Conservation (phyloP, 2,888 invertebrate species). For the Ennomos quercinarius region DNA sequence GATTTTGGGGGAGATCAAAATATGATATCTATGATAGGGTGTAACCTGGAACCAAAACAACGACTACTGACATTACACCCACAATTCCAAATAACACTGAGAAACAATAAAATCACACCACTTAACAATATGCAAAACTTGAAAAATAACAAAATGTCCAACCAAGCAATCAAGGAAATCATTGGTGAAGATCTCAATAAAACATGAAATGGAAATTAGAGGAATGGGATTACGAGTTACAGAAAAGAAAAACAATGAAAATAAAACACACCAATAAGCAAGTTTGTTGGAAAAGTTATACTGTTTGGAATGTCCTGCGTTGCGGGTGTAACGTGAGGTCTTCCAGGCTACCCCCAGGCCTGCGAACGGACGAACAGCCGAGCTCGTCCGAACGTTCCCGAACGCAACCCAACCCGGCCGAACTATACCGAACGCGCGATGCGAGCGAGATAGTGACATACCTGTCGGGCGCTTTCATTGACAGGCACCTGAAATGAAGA, state of each 20-base stretch:
- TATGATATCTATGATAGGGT: constrained; percentile 68
- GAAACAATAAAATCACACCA: constrained; percentile 76
- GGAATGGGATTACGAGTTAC: constrained; percentile 57
- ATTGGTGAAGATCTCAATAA: constrained; percentile 61
- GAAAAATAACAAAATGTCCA: constrained; percentile 62
- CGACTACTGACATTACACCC: constrained; percentile 81
- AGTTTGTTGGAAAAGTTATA: constrained; percentile 78
- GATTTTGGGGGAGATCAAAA: constrained; percentile 55
- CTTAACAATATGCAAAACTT: constrained; percentile 71
- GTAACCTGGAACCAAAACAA: constrained; percentile 84
- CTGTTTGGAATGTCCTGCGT: constrained; percentile 76
- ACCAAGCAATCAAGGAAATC: constrained; percentile 71
- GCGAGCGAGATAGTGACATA: constrained; percentile 84
- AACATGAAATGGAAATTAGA: constrained; percentile 65
- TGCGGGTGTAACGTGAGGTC: constrained; percentile 82
- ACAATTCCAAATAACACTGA: constrained; percentile 67
- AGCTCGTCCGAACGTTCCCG: constrained; percentile 75
- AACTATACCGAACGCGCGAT: constrained; percentile 78
- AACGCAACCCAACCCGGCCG: constrained; percentile 79
- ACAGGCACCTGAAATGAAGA: constrained; percentile 91
- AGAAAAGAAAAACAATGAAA: constrained; percentile 59
- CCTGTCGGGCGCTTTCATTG: constrained; percentile 91
- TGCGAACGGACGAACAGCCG: constrained; percentile 72
- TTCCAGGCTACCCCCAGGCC: constrained; percentile 83
- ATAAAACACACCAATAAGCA: constrained; percentile 83